A percentile compares a stretch with the other conserved stretches of the same genome.
phyloP scores from a whole-genome alignment of 2,113 vertebrate genomes.

The Eupsittula cactorum region DNA sequence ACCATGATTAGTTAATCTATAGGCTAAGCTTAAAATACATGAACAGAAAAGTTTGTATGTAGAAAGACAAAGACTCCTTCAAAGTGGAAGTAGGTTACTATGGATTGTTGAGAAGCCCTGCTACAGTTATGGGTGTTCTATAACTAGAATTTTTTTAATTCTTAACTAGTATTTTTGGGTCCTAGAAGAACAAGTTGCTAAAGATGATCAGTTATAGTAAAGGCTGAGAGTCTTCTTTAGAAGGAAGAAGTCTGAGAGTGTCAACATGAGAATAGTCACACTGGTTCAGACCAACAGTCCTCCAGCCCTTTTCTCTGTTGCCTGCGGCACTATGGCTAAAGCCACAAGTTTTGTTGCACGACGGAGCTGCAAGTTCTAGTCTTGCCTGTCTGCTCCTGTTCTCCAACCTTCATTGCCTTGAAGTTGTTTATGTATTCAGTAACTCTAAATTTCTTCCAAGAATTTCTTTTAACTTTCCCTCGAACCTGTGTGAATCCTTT shows the following conservation, averaged over 20 bases:
- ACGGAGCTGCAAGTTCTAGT: neutral
- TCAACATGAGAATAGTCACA: rapidly evolving
- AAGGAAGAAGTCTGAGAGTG: neutral
- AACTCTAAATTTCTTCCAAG: neutral
- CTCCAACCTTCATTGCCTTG: neutral
- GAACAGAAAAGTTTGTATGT: neutral
- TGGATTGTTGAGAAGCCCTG: neutral
- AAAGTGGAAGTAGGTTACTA: neutral
- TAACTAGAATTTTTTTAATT: neutral
- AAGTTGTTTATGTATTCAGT: neutral
- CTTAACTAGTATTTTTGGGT: neutral
- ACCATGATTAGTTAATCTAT: neutral
- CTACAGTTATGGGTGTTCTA: neutral
- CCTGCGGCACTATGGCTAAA: neutral
- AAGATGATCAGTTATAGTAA: neutral
- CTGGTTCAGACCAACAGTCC: neutral
- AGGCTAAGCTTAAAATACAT: neutral
- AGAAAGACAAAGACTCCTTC: neutral
- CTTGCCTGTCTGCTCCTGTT: neutral
- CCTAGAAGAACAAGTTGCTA: neutral
- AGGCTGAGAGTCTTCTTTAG: neutral
- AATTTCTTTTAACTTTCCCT: constrained; percentile 18
- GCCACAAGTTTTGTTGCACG: rapidly evolving
- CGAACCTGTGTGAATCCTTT: neutral
- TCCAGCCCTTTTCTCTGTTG: neutral